phyloP scores from a whole-genome alignment of 2,113 vertebrate species.

The Phasianus colchicus region DNA sequence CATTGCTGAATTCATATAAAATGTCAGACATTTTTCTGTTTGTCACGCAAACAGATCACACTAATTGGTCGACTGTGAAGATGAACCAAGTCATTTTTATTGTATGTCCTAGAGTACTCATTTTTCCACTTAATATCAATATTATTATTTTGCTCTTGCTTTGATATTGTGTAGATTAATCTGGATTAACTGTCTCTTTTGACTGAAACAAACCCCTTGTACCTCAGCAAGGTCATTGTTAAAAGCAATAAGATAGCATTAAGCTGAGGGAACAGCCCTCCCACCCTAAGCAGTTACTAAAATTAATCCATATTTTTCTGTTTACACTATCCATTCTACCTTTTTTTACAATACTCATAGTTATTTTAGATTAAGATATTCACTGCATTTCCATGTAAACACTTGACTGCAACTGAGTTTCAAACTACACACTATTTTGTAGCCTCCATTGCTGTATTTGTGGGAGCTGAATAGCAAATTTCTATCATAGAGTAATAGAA shows the following conservation, averaged over 20 bases:
- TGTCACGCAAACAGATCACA: fast-evolving
- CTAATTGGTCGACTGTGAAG: background rate
- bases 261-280: background rate
- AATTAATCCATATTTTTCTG: background rate
- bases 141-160: background rate
- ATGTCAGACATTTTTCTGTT: background rate
- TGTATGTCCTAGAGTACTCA: background rate
- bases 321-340: background rate
- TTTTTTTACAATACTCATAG: background rate
- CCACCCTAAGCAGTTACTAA: background rate
- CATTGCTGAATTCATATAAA: background rate
- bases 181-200: background rate
- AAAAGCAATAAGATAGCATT: fast-evolving
- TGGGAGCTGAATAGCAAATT: background rate
- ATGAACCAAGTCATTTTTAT: background rate
- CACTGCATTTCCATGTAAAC: background rate
- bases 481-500: background rate
- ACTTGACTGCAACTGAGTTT: background rate
- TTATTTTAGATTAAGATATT: background rate
- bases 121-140: background rate
- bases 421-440: background rate
- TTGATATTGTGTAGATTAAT: background rate
- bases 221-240: background rate
- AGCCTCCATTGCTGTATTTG: background rate
- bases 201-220: background rate